Evolutionary conservation across 2,113 vertebrate species (phyloP).

Genomic region (Oreochromis niloticus): DNA sequence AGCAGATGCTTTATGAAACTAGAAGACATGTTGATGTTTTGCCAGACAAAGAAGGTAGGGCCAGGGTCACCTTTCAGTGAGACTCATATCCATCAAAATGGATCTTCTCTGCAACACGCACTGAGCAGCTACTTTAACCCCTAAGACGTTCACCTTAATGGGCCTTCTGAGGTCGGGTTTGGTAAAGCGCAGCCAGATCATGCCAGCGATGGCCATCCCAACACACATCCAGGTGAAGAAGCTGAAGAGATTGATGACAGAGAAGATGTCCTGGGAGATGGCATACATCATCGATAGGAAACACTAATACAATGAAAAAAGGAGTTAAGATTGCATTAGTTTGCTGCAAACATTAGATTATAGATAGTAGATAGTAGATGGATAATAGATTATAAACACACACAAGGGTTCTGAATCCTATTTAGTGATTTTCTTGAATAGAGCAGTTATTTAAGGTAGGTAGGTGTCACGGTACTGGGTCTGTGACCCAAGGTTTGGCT

Average conservation of each 20-base stretch:
- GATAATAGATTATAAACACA: not conserved
- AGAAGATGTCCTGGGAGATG: conserved; percentile 72
- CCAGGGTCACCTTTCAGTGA: not conserved
- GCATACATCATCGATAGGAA: conserved; percentile 71
- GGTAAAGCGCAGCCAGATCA: conserved; percentile 68
- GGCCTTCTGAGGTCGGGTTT: conserved; percentile 64
- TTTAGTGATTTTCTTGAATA: not conserved
- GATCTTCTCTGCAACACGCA: not conserved
- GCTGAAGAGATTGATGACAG: conserved; percentile 74
- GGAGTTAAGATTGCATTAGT: not conserved
- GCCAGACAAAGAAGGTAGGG: not conserved
- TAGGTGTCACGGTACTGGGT: not conserved
- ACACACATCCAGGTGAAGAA: conserved; percentile 76
- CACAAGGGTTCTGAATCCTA: not conserved
- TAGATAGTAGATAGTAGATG: not conserved
- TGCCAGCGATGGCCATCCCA: conserved; percentile 67
- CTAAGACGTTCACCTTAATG: conserved; percentile 58
- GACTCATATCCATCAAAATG: not conserved
- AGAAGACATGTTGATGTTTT: conserved; percentile 3
- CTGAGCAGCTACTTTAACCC: not conserved
- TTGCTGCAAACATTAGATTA: not conserved
- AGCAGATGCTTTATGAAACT: not conserved
- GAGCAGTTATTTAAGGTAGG: not conserved
- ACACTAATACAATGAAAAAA: conserved; percentile 37
- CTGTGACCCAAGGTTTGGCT: not conserved